Conservation (phyloP, 1,140 invertebrate species). For the Drosophila yakuba region DNA sequence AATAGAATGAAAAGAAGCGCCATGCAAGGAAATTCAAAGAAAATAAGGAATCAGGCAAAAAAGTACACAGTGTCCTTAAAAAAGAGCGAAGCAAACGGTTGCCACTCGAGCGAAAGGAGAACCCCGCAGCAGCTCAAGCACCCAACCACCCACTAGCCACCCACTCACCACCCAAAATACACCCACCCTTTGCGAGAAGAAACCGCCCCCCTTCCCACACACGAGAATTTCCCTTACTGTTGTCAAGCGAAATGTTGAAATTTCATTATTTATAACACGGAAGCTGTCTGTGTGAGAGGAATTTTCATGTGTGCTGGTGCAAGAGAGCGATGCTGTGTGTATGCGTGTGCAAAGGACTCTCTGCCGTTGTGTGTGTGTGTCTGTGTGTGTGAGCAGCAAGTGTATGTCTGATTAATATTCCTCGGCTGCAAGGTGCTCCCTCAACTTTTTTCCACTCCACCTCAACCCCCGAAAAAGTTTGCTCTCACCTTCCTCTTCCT, state of each 20-base stretch:
- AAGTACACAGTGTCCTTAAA: slow-evolving; percentile 44
- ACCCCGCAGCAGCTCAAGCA: slow-evolving; percentile 7
- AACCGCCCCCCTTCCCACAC: background rate
- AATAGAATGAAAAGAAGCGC: slow-evolving; percentile 9
- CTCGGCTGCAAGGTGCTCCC: slow-evolving; percentile 68
- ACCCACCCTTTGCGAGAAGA: slow-evolving; percentile 4
- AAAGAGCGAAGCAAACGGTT: slow-evolving; percentile 66
- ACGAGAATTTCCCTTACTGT: slow-evolving; percentile 26
- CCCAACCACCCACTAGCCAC: slow-evolving; percentile 30
- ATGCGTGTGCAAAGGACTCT: slow-evolving; percentile 20
- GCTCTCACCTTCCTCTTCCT: slow-evolving; percentile 1
- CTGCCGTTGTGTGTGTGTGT: slow-evolving; percentile 5
- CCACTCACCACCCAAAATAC: slow-evolving; percentile 26
- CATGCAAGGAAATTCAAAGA: slow-evolving; percentile 31
- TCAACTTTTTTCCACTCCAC: slow-evolving; percentile 24
- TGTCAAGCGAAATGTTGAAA: slow-evolving; percentile 69
- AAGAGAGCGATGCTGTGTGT: slow-evolving; percentile 15
- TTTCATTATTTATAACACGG: slow-evolving; percentile 79
- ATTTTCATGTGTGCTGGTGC: slow-evolving; percentile 3
- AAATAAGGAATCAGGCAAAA: slow-evolving; percentile 33
- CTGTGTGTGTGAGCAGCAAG: slow-evolving; percentile 29
- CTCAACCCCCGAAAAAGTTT: slow-evolving; percentile 6
- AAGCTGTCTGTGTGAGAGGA: slow-evolving; percentile 48
- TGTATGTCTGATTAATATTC: slow-evolving; percentile 66
- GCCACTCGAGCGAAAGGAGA: slow-evolving; percentile 54